Evolutionary conservation across 2,888 invertebrate genomes (phyloP), one percentile per base, ranked within the genome.

Genomic region (Amorpha juglandis): DNA sequence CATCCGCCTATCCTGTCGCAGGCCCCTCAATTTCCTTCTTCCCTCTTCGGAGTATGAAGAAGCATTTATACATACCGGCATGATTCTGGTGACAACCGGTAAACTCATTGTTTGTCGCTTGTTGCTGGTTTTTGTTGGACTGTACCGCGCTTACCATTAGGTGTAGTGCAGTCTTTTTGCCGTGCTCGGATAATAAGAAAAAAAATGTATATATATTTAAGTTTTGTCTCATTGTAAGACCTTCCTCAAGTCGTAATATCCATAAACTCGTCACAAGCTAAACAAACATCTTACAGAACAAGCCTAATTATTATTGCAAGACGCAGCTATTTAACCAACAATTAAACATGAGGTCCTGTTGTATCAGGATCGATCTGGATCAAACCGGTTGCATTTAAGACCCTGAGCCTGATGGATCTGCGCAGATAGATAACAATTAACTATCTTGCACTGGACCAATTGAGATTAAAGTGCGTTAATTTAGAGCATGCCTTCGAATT

Each of bases 381-480:
- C 12, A 12, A 58, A 58, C 58, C 2, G 58, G 38, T 12, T 58
- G 58, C 21, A 58, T 42, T 58, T 58, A 58, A 58, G 58, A 38
- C n/a, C 12, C 38, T 58, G 58, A 11, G 6, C 8, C 16, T 58
- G 55, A 8, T 27, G 33, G 27, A n/a, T n/a, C 14, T 35, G 16
- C 35, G 55, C 35, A 55, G 55, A 42, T 42, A 42, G 12, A 16
- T 19, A 19, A 16, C 58, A 58, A 58, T 58, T 58, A 55, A 42
- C 9, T 38, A 19, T 8, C 7, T 19, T 58, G 19, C 52, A 27
- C 51, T 42, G 21, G 51, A 58, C 47, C 58, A 66, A 63, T 62
- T 63, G 16, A 27, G 48, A 63, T 63, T 63, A 62, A 63, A 62
- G 11, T 58, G 58, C 55, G 16, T 0, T 38, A 58, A 58, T 58